phyloP scores from a whole-genome alignment of 1,140 invertebrate species.

The Lepidotrigona ventralis region DNA sequence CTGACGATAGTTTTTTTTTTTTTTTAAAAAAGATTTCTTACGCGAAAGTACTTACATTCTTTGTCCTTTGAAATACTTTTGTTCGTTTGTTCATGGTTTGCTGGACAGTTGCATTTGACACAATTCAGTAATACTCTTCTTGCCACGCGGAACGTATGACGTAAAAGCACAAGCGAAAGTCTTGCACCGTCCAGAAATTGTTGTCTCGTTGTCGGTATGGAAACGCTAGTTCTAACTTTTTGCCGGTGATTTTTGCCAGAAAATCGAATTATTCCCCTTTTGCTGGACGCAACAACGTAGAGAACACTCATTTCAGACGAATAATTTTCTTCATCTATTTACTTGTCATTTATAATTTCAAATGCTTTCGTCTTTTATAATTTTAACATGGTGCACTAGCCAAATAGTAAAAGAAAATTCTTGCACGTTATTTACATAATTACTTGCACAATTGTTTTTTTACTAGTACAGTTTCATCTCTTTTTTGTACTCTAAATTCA shows the following conservation, averaged over 20 bases:
- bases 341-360: background rate
- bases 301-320: background rate
- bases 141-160: constrained; percentile 46
- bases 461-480: too few species aligned
- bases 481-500: too few species aligned
- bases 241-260: constrained; percentile 47
- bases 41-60: too few species aligned
- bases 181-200: background rate
- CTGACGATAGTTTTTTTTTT: too few species aligned
- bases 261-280: constrained; percentile 7
- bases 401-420: too few species aligned
- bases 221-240: constrained; percentile 53
- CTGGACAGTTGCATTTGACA: background rate
- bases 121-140: constrained; percentile 36
- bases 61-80: background rate
- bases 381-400: too few species aligned
- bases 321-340: background rate
- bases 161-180: constrained; percentile 59
- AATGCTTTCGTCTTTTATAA: background rate
- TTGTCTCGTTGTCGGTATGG: constrained; percentile 23
- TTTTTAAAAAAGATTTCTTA: too few species aligned
- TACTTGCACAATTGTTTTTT: too few species aligned
- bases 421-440: too few species aligned
- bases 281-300: background rate
- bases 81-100: constrained; percentile 30